Conservation (phyloP, 1,140 invertebrate species). For the Augochlora pura region DNA sequence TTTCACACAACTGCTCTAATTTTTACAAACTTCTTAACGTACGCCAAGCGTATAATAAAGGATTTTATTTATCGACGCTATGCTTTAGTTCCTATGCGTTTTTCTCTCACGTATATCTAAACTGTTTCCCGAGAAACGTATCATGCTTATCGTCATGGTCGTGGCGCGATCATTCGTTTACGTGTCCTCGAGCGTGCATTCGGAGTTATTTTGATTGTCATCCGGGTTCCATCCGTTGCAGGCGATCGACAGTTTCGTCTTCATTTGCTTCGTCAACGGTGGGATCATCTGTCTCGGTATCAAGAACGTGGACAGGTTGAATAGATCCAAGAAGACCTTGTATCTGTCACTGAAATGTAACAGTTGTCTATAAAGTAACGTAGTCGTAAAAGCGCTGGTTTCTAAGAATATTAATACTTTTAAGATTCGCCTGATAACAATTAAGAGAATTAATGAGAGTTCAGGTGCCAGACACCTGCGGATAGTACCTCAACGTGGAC, state of each 20-base stretch:
- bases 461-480: too few species aligned
- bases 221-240: slow-evolving; percentile 65
- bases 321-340: slow-evolving; percentile 98
- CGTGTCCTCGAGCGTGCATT: slow-evolving; percentile 54
- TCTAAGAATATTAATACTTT: too few species aligned
- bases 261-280: slow-evolving; percentile 89
- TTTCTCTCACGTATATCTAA: background rate
- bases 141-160: background rate
- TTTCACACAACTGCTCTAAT: slow-evolving; percentile 7
- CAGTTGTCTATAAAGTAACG: background rate
- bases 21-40: slow-evolving; percentile 18
- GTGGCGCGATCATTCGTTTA: background rate
- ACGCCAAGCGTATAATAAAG: slow-evolving; percentile 3
- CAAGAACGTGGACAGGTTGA: slow-evolving; percentile 98
- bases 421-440: too few species aligned
- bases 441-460: too few species aligned
- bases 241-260: slow-evolving; percentile 78
- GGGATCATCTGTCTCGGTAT: slow-evolving; percentile 96
- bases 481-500: slow-evolving; percentile 94
- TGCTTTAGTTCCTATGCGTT: background rate
- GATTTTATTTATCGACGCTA: background rate
- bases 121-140: background rate
- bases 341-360: slow-evolving; percentile 91
- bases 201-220: slow-evolving; percentile 65
- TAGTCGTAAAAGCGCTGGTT: too few species aligned